Evolutionary conservation across 1,140 invertebrate species (phyloP).

Genomic region (Anastatus disparis): DNA sequence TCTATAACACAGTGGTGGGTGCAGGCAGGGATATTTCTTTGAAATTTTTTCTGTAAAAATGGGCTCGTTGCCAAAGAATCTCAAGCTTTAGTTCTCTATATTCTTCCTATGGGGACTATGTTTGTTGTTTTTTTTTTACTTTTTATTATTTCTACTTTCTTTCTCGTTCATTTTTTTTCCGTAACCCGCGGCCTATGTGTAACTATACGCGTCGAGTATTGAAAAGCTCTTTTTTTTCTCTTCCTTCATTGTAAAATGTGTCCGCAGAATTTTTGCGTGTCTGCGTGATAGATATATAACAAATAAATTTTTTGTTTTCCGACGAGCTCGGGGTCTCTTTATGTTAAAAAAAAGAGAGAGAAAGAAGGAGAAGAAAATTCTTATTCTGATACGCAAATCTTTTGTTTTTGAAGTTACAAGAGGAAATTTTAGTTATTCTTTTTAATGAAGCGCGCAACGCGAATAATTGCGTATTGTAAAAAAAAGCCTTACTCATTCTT

Average conservation of each 20-base stretch:
- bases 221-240: slow-evolving; percentile 17
- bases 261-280: not conserved
- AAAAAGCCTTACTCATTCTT: too few species aligned
- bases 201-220: slow-evolving; percentile 29
- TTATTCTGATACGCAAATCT: not conserved
- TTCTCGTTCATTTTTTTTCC: not conserved
- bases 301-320: too few species aligned
- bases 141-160: too few species aligned
- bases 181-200: slow-evolving; percentile 19
- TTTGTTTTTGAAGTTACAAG: too few species aligned
- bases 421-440: too few species aligned
- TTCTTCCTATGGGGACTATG: not conserved
- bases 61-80: slow-evolving; percentile 36
- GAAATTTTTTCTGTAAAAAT: slow-evolving; percentile 31
- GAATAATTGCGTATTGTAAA: too few species aligned
- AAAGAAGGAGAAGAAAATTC: too few species aligned
- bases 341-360: too few species aligned
- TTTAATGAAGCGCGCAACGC: too few species aligned
- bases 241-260: slow-evolving; percentile 29
- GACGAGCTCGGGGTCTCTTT: too few species aligned
- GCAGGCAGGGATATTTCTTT: slow-evolving; percentile 32
- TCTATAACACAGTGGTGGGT: slow-evolving; percentile 30
- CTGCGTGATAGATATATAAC: not conserved
- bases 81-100: too few species aligned
- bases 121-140: not conserved